These are phyloP conservation scores for Oscheius myriophilus DNA, from an alignment of 2,888 invertebrate genomes.

Conservation along the genomic window DNA sequence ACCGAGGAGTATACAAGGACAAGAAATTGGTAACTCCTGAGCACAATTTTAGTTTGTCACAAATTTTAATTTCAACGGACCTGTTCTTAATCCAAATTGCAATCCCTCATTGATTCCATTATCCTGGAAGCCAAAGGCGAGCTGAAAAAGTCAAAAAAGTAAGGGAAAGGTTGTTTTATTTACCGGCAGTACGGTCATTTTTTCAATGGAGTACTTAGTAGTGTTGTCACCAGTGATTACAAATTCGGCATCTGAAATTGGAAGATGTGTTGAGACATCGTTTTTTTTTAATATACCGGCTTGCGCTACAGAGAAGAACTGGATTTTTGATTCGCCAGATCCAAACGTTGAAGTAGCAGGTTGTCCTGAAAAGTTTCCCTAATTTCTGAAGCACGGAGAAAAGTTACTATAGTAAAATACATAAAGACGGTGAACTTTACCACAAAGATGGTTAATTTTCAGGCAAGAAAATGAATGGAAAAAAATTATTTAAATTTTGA, in stretches of 20 bases:
- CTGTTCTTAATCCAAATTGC: neutral
- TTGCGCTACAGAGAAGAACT: too few relatives aligned
- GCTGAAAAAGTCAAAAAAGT: neutral
- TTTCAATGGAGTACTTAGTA: constrained; percentile 11
- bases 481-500: too few relatives aligned
- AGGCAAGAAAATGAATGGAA: too few relatives aligned
- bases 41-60: neutral
- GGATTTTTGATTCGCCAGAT: too few relatives aligned
- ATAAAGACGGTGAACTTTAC: too few relatives aligned
- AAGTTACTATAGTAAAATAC: too few relatives aligned
- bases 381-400: too few relatives aligned
- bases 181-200: constrained; percentile 11
- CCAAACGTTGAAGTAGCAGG: too few relatives aligned
- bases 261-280: too few relatives aligned
- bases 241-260: neutral
- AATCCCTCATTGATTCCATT: neutral
- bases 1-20: constrained; percentile 17
- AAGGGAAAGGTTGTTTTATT: neutral
- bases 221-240: neutral
- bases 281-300: neutral
- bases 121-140: constrained; percentile 3
- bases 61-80: neutral
- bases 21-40: neutral
- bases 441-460: too few relatives aligned
- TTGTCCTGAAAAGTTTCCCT: too few relatives aligned